A percentile compares a stretch with the other conserved stretches of the same genome.
Conservation (phyloP, 2,797 vertebrate genomes). For the Meriones psammophilus region DNA sequence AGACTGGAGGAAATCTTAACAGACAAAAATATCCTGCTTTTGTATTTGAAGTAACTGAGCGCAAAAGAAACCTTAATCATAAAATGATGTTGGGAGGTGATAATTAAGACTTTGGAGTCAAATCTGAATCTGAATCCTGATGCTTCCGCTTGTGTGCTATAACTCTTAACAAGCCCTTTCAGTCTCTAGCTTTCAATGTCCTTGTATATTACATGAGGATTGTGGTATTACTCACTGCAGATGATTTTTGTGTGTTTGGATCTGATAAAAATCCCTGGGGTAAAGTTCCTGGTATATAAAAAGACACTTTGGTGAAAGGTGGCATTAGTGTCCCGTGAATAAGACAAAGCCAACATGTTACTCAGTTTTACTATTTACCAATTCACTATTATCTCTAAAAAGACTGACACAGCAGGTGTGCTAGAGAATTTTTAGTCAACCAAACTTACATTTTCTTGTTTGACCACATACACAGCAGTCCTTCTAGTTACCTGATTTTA, state of each 20-base stretch:
- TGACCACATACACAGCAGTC: not conserved
- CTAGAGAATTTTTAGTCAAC: not conserved
- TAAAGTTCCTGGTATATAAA: not conserved
- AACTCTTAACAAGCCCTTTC: not conserved
- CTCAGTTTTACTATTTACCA: not conserved
- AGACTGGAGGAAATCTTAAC: not conserved
- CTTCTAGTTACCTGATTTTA: not conserved
- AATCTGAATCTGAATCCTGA: not conserved
- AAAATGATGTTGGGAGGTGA: not conserved
- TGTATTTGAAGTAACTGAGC: not conserved
- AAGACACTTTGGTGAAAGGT: slow-evolving; percentile 8
- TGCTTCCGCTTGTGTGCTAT: not conserved
- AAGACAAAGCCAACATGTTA: not conserved
- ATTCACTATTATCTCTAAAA: not conserved
- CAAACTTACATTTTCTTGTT: not conserved
- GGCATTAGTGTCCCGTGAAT: not conserved
- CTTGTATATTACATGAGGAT: not conserved
- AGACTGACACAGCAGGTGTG: not conserved
- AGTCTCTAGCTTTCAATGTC: not conserved
- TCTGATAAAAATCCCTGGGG: not conserved
- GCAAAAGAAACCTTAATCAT: not conserved
- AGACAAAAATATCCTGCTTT: not conserved
- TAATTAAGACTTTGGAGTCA: not conserved
- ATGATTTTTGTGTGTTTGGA: not conserved
- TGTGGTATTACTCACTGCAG: not conserved